Percentiles rank a stretch among this genome's conserved stretches.
Conservation (phyloP, 2,888 invertebrate genomes). For the Rhynchonema sp. region DNA sequence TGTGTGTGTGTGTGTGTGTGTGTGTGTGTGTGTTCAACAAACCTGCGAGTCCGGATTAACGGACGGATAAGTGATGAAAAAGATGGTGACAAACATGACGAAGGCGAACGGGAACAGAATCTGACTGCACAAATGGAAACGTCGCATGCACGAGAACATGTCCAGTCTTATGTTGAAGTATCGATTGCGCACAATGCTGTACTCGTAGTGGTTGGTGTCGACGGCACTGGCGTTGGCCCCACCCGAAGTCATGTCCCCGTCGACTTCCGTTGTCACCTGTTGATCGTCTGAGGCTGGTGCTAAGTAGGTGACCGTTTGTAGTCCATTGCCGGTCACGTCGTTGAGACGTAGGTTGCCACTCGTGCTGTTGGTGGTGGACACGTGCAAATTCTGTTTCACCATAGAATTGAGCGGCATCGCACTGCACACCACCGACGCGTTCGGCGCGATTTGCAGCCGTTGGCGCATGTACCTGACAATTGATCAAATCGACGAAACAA, state of each 20-base stretch:
- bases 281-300: too few relatives aligned
- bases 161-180: neutral
- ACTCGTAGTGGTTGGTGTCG: too few relatives aligned
- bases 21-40: too few relatives aligned
- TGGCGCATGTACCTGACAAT: neutral
- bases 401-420: neutral
- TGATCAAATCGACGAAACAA: too few relatives aligned
- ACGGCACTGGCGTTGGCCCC: too few relatives aligned
- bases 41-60: too few relatives aligned
- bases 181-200: neutral
- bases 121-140: neutral
- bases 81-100: neutral
- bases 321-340: neutral
- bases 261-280: too few relatives aligned
- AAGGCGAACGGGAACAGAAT: neutral
- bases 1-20: too few relatives aligned
- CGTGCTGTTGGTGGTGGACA: too few relatives aligned
- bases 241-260: neutral
- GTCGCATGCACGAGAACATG: neutral
- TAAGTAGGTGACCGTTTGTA: too few relatives aligned
- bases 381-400: too few relatives aligned
- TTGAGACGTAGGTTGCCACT: neutral
- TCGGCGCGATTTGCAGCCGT: neutral
- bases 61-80: too few relatives aligned
- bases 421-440: neutral